Evolutionary conservation across 1,140 invertebrate species (phyloP), one percentile per base, ranked within the genome.

Genomic region (Nymphalis io): DNA sequence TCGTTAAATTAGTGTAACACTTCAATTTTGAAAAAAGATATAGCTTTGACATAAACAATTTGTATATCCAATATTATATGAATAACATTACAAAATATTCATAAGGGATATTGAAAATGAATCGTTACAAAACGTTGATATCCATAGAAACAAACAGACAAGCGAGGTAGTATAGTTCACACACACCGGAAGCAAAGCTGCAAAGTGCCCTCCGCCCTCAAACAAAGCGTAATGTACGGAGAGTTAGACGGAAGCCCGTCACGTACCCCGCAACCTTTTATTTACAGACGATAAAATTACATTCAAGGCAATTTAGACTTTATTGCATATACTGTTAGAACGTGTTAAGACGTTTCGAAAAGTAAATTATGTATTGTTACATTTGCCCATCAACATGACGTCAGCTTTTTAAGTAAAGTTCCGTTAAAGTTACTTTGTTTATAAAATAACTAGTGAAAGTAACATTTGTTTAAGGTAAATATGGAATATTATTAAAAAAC

Each of bases 161-260:
- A 48, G 66, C 81, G 82, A 84, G 77, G 83, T 84, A 80, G 80
- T 82, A 81, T 27, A 62, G 75, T 85, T 86, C 86, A 86, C 85
- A 84, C 79, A 79, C 73, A 65, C 76, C 84, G 87, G 87, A 89
- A 84, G 75, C 76, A 72, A 87, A 84, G 84, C 84, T 88, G 84
- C 86, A 82, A 80, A 82, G 73, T 81, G 73, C 73, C 74, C 73
- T 70, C 62, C 73, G 55, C 74, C 74, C 77, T 73, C 58, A 76
- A 74, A 75, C 64, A 68, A 60, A 53, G 13, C 57, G 60, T 78
- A 73, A 73, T 76, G 74, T 62, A 78, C 61, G n/a, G 65, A 73
- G 73, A 75, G 62, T 40, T 53, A 42, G 51, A 72, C 70, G 74
- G 68, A 78, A 76, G 65, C 69, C 53, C 44, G 61, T 62, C 65